These are phyloP conservation scores for Porites divaricata DNA, from an alignment of 92 coral and sea anemone genomes.

Conservation along the genomic window DNA sequence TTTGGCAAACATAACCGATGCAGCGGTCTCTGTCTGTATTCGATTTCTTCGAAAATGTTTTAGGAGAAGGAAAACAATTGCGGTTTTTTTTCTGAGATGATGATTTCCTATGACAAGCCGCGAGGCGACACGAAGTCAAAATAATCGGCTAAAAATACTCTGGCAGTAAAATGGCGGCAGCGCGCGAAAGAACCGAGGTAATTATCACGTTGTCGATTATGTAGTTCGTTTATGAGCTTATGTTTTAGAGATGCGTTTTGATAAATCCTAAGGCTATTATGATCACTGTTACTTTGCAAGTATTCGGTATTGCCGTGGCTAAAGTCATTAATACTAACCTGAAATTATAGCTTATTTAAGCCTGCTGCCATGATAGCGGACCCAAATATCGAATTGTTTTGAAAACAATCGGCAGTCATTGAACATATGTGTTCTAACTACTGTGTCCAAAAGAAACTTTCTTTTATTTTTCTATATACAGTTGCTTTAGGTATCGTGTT, in stretches of 20 bases:
- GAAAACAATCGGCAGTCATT: slow-evolving; percentile 17
- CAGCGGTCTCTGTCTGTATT: slow-evolving; percentile 10
- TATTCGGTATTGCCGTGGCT: background rate
- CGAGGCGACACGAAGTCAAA: no score
- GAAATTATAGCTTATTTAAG: no score
- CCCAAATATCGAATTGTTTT: slow-evolving; percentile 23
- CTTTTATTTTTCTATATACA: background rate
- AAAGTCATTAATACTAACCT: slow-evolving; percentile 7
- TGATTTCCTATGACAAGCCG: background rate
- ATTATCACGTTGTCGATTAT: background rate
- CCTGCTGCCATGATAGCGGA: background rate
- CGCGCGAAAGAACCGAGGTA: slow-evolving; percentile 39
- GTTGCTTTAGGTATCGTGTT: background rate
- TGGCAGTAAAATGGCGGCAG: slow-evolving; percentile 34
- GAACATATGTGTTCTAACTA: background rate
- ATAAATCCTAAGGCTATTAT: background rate
- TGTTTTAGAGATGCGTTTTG: background rate
- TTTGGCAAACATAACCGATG: slow-evolving; percentile 54
- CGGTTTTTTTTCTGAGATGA: background rate
- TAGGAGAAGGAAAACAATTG: background rate
- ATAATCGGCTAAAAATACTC: background rate
- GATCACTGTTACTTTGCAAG: no score
- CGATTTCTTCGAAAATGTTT: slow-evolving; percentile 7
- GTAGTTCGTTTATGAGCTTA: background rate
- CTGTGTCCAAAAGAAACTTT: background rate